Conservation (phyloP, 1,140 invertebrate species). For the Vanessa tameamea region DNA sequence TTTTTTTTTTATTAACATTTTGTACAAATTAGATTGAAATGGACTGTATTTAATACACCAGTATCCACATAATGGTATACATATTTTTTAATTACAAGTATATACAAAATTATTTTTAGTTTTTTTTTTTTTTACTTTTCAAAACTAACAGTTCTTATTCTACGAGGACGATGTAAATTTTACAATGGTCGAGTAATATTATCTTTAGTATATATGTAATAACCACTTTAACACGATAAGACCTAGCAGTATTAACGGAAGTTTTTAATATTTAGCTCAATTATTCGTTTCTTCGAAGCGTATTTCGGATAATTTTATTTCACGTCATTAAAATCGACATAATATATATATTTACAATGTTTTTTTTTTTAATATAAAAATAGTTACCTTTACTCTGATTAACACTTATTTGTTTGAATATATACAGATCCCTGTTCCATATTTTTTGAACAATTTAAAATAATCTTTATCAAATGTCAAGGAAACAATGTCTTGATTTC, state of each 20-base stretch:
- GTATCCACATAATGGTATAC: background rate
- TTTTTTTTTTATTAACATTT: background rate
- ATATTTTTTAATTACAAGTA: slow-evolving; percentile 10
- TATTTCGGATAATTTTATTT: slow-evolving; percentile 11
- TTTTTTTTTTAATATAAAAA: slow-evolving; percentile 23
- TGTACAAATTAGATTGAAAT: slow-evolving; percentile 8
- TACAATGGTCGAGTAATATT: slow-evolving; percentile 8
- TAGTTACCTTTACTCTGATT: slow-evolving; percentile 17
- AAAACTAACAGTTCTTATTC: slow-evolving; percentile 8
- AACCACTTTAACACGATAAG: slow-evolving; percentile 4
- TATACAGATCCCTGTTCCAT: slow-evolving; percentile 29
- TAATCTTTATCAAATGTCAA: background rate
- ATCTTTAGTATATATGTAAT: slow-evolving; percentile 11
- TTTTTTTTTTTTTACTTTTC: slow-evolving; percentile 9
- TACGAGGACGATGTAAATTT: slow-evolving; percentile 12
- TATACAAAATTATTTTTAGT: background rate
- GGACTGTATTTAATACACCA: background rate
- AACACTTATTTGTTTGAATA: slow-evolving; percentile 22
- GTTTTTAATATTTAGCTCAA: slow-evolving; percentile 7
- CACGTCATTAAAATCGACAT: slow-evolving; percentile 9
- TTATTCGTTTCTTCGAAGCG: slow-evolving; percentile 13
- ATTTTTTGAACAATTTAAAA: background rate
- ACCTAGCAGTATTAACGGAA: slow-evolving; percentile 5
- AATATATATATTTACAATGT: slow-evolving; percentile 3
- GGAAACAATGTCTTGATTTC: background rate